Base-by-base conservation (phyloP, 2,888 invertebrate species). In the Pristionchus arcanus region DNA sequence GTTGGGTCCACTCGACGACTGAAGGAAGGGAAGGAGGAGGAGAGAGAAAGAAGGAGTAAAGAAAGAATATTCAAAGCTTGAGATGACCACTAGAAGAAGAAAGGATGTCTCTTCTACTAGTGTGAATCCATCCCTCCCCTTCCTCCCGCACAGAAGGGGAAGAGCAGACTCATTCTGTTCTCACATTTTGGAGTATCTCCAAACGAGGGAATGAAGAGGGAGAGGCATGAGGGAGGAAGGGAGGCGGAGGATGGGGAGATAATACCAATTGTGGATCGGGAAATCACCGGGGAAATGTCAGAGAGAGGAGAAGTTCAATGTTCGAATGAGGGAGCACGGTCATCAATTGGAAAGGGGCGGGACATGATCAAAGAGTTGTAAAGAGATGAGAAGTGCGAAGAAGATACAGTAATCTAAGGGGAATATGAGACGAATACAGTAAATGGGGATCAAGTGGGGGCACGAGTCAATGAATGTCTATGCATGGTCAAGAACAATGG, bases 111-210 rank as follows among this genome's bases (percentile, higher is more conserved):
- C 83, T 83, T 83, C 28, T 11, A 74, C 74, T 74, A 37, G 53
- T 53, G 49, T 49, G 42, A 28, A 53, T 37, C 68, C 68, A 68
- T 9, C 63, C 28, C 42, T 42, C 9, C 9, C 42, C n/a, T n/a
- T n/a, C 42, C 42, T 42, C 42, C 9, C 42, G 9, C 68, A 68
- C 11, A 15, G 21, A 37, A 37, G 37, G 28, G 21, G 81, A 81
- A 81, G 81, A 81, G 49, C 25, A 81, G 42, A 77, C 74, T 81
- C 81, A 81, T 81, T 81, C 81, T 81, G 81, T 81, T 81, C 81
- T 28, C 81, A 81, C 81, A 81, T 81, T 49, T 81, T 42, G 21
- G 49, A 81, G 81, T 81, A 81, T 81, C 81, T 81, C 49, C 49
- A 49, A 49, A 49, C 49, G n/a, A 81, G 42, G 49, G 28, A 53